Evolutionary conservation across 1,140 invertebrate species (phyloP).

Genomic region (Linepithema humile): DNA sequence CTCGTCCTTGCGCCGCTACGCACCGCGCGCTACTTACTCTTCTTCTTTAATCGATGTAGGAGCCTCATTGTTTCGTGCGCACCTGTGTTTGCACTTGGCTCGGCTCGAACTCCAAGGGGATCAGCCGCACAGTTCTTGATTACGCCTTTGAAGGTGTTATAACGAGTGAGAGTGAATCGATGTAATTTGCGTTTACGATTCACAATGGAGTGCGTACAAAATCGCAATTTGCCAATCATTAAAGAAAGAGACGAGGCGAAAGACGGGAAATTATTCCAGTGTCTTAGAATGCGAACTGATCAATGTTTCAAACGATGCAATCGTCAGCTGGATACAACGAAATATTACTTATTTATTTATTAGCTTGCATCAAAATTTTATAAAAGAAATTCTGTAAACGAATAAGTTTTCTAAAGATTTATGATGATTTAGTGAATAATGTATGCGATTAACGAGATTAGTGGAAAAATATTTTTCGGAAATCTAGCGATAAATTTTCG

Average conservation of each 20-base stretch:
- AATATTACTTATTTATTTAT: background rate
- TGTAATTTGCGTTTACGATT: constrained; percentile 52
- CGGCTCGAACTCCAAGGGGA: constrained; percentile 40
- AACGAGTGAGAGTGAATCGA: constrained; percentile 50
- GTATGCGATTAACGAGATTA: too few species aligned
- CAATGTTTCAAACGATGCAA: background rate
- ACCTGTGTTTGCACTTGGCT: constrained; percentile 68
- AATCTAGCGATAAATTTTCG: too few species aligned
- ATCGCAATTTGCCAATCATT: background rate
- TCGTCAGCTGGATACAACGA: too few species aligned
- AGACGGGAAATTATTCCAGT: background rate
- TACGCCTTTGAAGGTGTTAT: constrained; percentile 50
- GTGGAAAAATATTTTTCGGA: too few species aligned
- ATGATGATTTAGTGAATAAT: too few species aligned
- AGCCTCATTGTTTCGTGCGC: constrained; percentile 66
- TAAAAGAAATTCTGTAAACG: too few species aligned
- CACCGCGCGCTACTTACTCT: background rate
- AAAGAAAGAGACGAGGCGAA: background rate
- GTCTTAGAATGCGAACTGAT: background rate
- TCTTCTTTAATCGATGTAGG: constrained; percentile 50
- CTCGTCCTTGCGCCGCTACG: background rate
- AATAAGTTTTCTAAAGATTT: too few species aligned
- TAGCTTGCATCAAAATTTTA: too few species aligned
- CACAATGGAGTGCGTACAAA: background rate
- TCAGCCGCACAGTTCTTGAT: constrained; percentile 17